Evolutionary conservation across 2,888 invertebrate genomes (phyloP).

Genomic region (Lysandra coridon): DNA sequence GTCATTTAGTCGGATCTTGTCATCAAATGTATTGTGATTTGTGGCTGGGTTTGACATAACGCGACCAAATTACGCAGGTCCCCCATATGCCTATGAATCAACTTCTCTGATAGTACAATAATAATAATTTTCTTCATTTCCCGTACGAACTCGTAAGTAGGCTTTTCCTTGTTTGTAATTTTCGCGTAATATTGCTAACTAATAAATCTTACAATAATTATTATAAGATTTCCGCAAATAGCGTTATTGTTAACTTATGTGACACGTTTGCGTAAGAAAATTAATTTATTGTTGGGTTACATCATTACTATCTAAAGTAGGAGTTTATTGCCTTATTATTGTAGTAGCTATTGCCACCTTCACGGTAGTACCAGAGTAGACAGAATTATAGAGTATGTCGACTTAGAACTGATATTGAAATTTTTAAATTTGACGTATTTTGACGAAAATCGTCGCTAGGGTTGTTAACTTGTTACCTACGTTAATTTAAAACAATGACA

Average conservation of each 20-base stretch:
- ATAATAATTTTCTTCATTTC: not conserved
- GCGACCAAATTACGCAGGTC: too few species aligned
- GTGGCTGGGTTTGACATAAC: too few species aligned
- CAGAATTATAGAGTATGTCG: too few species aligned
- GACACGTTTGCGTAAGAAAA: conserved; percentile 18
- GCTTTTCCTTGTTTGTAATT: conserved; percentile 15
- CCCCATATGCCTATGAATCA: too few species aligned
- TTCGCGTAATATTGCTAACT: conserved; percentile 11
- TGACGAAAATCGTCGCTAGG: too few species aligned
- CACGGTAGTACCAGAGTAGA: too few species aligned
- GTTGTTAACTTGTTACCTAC: too few species aligned
- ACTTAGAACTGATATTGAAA: too few species aligned
- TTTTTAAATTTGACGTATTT: too few species aligned
- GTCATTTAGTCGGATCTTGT: too few species aligned
- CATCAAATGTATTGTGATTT: too few species aligned
- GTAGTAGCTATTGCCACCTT: not conserved
- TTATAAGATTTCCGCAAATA: conserved; percentile 4
- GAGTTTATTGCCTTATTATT: not conserved
- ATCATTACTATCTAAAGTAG: not conserved
- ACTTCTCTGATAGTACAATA: not conserved
- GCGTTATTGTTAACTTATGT: conserved; percentile 13
- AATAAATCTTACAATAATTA: conserved; percentile 14
- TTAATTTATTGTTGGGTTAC: not conserved
- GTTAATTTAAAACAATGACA: too few species aligned
- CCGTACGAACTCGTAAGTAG: not conserved